Evolutionary conservation across 2,888 invertebrate species (phyloP).

Genomic region (Philereme vetulata): DNA sequence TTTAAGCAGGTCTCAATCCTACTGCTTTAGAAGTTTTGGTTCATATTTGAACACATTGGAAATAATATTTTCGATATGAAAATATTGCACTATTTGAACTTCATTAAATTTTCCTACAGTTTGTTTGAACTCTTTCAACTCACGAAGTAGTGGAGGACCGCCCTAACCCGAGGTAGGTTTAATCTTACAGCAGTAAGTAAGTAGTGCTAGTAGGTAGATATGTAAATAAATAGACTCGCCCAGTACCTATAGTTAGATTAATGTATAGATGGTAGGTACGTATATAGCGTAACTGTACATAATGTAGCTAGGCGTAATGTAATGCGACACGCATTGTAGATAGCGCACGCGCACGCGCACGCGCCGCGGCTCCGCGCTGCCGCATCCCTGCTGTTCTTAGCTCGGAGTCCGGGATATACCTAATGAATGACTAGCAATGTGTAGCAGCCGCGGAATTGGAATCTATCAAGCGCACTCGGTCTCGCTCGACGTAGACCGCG

Average conservation of each 20-base stretch:
- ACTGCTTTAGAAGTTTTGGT: too few species aligned
- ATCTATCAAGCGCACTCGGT: neutral
- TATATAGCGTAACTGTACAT: slow-evolving; percentile 33
- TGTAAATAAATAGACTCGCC: slow-evolving; percentile 45
- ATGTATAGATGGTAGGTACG: slow-evolving; percentile 25
- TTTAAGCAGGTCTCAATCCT: too few species aligned
- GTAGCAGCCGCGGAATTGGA: slow-evolving; percentile 5
- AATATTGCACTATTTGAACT: too few species aligned
- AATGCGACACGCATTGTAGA: slow-evolving; percentile 31
- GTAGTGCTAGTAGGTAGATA: slow-evolving; percentile 39
- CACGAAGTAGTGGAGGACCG: neutral
- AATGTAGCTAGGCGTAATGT: slow-evolving; percentile 31
- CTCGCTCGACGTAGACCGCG: neutral
- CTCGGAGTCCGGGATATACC: too few species aligned
- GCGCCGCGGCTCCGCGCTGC: neutral
- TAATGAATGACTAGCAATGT: slow-evolving; percentile 1
- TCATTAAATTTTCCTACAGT: too few species aligned
- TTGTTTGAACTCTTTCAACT: too few species aligned
- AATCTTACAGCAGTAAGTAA: slow-evolving; percentile 8
- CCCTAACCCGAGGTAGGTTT: slow-evolving; percentile 9
- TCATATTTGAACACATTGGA: too few species aligned
- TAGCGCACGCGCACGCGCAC: slow-evolving; percentile 19
- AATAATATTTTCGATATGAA: too few species aligned
- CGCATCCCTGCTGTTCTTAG: neutral
- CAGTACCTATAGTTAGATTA: slow-evolving; percentile 27